Percentiles rank a stretch among this genome's conserved stretches.
These are phyloP conservation scores for Linurgus olivaceus DNA, from an alignment of 2,797 vertebrate genomes.

Conservation along the genomic window DNA sequence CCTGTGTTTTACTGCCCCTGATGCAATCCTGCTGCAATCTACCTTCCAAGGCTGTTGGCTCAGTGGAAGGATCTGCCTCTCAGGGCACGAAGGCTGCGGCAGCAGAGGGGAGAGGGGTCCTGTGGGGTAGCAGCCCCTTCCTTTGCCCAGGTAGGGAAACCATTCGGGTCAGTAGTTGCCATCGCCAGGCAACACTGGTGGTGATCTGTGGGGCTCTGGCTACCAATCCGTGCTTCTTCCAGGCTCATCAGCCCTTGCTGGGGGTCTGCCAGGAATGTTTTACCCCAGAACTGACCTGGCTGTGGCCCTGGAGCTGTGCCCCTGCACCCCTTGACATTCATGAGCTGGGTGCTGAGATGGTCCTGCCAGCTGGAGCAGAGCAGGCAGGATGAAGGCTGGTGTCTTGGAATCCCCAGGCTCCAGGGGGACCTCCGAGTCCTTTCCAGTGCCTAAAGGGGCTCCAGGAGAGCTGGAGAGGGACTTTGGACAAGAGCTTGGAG, in stretches of 20 bases:
- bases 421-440: background rate
- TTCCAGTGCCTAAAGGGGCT: background rate
- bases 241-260: background rate
- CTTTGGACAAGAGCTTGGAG: background rate
- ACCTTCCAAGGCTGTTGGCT: background rate
- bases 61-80: background rate
- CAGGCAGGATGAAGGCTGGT: background rate
- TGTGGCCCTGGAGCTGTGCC: background rate
- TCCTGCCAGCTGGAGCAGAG: accelerated
- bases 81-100: accelerated
- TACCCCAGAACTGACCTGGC: background rate
- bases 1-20: background rate
- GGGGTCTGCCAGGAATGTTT: background rate
- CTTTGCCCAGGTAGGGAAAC: background rate
- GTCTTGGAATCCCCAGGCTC: background rate
- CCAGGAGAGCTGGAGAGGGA: background rate
- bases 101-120: background rate
- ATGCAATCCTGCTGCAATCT: background rate
- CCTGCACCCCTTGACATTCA: accelerated
- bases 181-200: background rate
- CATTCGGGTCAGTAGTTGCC: background rate
- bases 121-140: background rate
- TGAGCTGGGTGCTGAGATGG: background rate
- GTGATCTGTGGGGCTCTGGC: background rate
- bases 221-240: background rate